phyloP scores from a whole-genome alignment of 2,888 invertebrate genomes.

The Phytoseiulus persimilis region DNA sequence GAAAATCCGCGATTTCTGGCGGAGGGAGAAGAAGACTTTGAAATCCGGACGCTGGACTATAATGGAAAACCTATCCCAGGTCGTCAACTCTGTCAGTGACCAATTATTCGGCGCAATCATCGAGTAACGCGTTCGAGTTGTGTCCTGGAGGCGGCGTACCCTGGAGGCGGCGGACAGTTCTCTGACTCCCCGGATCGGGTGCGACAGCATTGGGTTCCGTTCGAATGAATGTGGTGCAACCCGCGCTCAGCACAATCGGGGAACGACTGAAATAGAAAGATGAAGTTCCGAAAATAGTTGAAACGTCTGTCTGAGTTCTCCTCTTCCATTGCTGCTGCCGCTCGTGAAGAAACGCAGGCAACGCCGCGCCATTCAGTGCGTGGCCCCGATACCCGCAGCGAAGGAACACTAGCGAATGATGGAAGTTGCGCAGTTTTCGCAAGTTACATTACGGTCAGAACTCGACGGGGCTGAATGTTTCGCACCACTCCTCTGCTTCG shows the following conservation, averaged over 20 bases:
- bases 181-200: neutral
- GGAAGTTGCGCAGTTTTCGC: neutral
- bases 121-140: too few species aligned
- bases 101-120: too few species aligned
- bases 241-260: neutral
- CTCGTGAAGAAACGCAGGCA: neutral
- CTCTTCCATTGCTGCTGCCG: neutral
- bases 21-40: too few species aligned
- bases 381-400: neutral
- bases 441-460: neutral
- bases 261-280: neutral
- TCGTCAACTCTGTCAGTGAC: too few species aligned
- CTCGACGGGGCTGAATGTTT: neutral
- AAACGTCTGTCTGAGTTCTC: neutral
- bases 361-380: neutral
- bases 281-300: neutral
- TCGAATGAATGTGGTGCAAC: neutral
- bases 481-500: too few species aligned
- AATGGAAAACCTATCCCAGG: too few species aligned
- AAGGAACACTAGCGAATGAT: neutral
- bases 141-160: too few species aligned
- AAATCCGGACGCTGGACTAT: too few species aligned
- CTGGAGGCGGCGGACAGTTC: too few species aligned
- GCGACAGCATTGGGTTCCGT: neutral
- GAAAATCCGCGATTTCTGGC: too few species aligned